Conservation (phyloP, 2,888 invertebrate genomes). For the Agrotis clavis region DNA sequence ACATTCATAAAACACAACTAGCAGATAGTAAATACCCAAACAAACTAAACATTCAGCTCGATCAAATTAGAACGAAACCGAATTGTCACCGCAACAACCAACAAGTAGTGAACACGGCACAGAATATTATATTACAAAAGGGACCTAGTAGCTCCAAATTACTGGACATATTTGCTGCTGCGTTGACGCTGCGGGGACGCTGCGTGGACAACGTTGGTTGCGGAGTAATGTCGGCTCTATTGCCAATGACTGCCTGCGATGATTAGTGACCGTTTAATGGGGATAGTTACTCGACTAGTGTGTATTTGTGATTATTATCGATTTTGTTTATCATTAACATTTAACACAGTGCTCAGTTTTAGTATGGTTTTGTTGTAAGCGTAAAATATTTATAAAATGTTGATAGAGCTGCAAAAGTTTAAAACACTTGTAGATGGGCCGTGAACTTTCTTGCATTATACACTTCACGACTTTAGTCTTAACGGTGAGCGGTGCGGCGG, state of each 20-base stretch:
- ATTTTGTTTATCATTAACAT: background rate
- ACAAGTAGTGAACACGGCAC: slow-evolving; percentile 30
- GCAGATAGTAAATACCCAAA: background rate
- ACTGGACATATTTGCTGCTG: slow-evolving; percentile 42
- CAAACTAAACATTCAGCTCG: slow-evolving; percentile 15
- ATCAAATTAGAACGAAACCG: slow-evolving; percentile 30
- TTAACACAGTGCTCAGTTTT: slow-evolving; percentile 2
- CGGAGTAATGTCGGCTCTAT: slow-evolving; percentile 50
- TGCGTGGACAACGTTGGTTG: slow-evolving; percentile 52
- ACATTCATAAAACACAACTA: background rate
- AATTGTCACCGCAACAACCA: slow-evolving; percentile 14
- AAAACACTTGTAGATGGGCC: background rate
- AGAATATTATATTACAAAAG: slow-evolving; percentile 63
- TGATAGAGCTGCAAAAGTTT: background rate
- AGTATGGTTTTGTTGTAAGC: background rate
- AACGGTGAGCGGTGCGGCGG: too few relatives aligned
- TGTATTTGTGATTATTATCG: slow-evolving; percentile 1
- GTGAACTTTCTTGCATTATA: background rate
- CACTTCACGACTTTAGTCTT: background rate
- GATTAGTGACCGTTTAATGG: slow-evolving; percentile 55
- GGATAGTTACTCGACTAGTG: slow-evolving; percentile 18
- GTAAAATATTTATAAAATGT: background rate
- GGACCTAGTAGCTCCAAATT: slow-evolving; percentile 32
- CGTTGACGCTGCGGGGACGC: slow-evolving; percentile 48
- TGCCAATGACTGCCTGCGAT: slow-evolving; percentile 62